Evolutionary conservation across 2,888 invertebrate genomes (phyloP).

Genomic region (Sesamia inferens): DNA sequence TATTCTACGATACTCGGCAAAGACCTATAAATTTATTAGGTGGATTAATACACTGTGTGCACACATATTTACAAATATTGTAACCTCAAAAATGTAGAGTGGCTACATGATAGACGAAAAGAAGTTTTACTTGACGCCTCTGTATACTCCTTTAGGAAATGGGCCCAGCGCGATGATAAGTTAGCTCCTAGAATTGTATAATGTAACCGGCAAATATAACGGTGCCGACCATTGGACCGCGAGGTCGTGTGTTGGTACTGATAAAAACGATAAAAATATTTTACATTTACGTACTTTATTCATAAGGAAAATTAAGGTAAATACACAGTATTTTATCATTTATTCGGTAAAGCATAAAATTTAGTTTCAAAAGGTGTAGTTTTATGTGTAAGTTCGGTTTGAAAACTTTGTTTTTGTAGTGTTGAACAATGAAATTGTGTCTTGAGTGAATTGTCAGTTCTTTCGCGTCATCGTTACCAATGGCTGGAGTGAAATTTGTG

Average conservation of each 20-base stretch:
- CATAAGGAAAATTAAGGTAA: conserved; percentile 42
- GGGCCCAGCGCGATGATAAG: background rate
- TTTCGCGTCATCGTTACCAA: conserved; percentile 32
- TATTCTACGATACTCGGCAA: too few relatives aligned
- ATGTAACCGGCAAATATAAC: conserved; percentile 8
- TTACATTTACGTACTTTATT: background rate
- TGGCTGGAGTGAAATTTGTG: conserved; percentile 3
- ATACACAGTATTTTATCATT: background rate
- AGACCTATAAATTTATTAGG: too few relatives aligned
- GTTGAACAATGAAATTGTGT: background rate
- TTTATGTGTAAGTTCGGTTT: background rate
- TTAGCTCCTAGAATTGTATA: background rate
- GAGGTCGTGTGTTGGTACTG: conserved; percentile 18
- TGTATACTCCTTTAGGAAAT: background rate
- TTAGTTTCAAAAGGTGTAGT: background rate
- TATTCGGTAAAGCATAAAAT: background rate
- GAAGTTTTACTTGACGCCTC: background rate
- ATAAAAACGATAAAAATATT: conserved; percentile 2
- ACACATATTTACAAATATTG: too few relatives aligned
- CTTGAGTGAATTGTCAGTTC: conserved; percentile 4
- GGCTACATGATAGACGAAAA: background rate
- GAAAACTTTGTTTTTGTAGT: background rate
- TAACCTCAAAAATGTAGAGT: too few relatives aligned
- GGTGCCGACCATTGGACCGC: conserved; percentile 21
- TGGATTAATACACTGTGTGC: too few relatives aligned